Evolutionary conservation across 1,140 invertebrate genomes (phyloP).

Genomic region (Drosophila triauraria): DNA sequence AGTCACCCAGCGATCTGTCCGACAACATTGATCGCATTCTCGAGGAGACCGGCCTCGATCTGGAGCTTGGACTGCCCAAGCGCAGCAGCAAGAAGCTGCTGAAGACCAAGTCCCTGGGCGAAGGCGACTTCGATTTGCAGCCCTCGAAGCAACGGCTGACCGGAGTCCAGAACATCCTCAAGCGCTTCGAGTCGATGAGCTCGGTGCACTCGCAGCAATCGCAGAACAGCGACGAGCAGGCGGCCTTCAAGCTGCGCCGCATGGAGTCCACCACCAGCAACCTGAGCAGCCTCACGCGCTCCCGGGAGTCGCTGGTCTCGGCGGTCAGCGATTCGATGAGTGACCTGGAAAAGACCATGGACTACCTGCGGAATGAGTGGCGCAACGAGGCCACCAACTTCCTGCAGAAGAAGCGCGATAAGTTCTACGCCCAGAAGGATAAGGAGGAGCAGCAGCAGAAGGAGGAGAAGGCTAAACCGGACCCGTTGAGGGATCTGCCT

Average conservation of each 20-base stretch:
- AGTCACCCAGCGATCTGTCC: constrained; percentile 81
- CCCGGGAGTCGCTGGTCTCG: constrained; percentile 66
- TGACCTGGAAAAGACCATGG: constrained; percentile 81
- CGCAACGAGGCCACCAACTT: constrained; percentile 81
- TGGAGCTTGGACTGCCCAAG: constrained; percentile 69
- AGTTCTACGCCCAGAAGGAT: constrained; percentile 69
- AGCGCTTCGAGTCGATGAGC: constrained; percentile 79
- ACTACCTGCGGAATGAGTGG: constrained; percentile 80
- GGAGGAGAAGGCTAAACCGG: constrained; percentile 23
- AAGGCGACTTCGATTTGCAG: constrained; percentile 66
- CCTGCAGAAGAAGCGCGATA: constrained; percentile 76
- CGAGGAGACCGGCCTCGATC: constrained; percentile 71
- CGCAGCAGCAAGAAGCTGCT: constrained; percentile 67
- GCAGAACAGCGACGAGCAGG: constrained; percentile 62
- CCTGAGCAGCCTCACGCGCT: constrained; percentile 71
- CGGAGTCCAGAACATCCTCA: constrained; percentile 76
- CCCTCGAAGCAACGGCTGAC: constrained; percentile 41
- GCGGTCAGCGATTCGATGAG: constrained; percentile 65
- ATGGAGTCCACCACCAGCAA: constrained; percentile 81
- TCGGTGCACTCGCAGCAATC: constrained; percentile 63
- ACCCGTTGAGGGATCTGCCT: constrained; percentile 34
- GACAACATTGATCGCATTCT: constrained; percentile 81
- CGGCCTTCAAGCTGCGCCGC: constrained; percentile 71
- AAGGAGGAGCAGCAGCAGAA: constrained; percentile 58
- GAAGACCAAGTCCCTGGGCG: constrained; percentile 79